A percentile compares a stretch with the other conserved stretches of the same genome.
phyloP scores from a whole-genome alignment of 64 coral and sea anemone species.

The Stichodactyla helianthus region DNA sequence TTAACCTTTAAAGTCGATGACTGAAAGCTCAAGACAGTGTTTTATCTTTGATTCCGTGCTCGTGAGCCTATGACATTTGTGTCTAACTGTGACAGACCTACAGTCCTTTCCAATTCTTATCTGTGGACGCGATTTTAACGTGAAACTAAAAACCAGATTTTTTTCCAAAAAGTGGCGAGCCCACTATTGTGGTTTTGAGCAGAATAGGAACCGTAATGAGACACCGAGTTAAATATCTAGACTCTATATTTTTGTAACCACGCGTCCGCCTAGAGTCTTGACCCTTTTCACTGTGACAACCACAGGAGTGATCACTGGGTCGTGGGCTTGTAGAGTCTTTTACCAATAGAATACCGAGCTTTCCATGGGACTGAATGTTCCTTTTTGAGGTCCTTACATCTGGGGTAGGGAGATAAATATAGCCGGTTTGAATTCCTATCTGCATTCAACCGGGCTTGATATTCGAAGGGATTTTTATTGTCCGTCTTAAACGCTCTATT shows the following conservation, averaged over 20 bases:
- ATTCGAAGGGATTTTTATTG: not conserved
- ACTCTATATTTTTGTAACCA: not conserved
- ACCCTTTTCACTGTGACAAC: constrained; percentile 5
- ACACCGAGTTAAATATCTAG: not conserved
- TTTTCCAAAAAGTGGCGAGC: not conserved
- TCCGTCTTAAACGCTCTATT: constrained; percentile 12
- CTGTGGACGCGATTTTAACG: not conserved
- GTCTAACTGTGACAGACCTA: not conserved
- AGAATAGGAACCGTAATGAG: not conserved
- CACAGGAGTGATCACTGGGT: not conserved
- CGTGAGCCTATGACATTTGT: not conserved
- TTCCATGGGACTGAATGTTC: not conserved
- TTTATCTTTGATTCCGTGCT: not conserved
- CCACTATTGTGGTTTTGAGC: not conserved
- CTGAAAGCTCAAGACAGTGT: not conserved
- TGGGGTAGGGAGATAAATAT: not conserved
- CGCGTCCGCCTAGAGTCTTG: not conserved
- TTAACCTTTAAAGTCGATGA: constrained; percentile 1
- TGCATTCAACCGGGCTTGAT: not conserved
- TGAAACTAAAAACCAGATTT: not conserved
- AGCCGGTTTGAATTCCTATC: not conserved
- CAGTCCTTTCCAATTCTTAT: not conserved
- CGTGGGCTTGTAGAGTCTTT: not conserved
- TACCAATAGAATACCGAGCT: not conserved
- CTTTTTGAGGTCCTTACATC: not conserved